Conservation (phyloP, 2,113 vertebrate genomes). For the Tetrax tetrax region DNA sequence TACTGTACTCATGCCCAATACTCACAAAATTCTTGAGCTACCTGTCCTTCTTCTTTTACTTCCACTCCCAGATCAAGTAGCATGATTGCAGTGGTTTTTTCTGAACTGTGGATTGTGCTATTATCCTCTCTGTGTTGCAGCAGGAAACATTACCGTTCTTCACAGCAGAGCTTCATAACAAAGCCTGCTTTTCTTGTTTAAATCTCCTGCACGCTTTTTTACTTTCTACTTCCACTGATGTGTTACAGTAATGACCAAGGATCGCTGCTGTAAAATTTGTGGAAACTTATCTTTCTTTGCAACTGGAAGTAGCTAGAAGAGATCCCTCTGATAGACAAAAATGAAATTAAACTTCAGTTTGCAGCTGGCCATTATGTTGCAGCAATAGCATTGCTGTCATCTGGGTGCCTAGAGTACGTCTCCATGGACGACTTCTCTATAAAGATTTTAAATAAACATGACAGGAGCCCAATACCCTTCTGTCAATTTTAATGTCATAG, state of each 20-base stretch:
- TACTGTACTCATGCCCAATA: background rate
- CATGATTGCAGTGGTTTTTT: background rate
- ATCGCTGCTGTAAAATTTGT: background rate
- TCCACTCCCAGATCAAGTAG: background rate
- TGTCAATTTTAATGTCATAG: conserved; percentile 62
- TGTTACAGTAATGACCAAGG: background rate
- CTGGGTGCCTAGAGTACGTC: background rate
- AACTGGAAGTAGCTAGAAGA: background rate
- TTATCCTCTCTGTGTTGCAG: background rate
- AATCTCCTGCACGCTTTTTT: background rate
- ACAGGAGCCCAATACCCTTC: conserved; percentile 51
- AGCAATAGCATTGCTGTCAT: conserved; percentile 49
- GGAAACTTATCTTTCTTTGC: background rate
- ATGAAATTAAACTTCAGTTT: conserved; percentile 50
- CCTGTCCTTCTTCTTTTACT: background rate
- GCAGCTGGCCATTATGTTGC: conserved; percentile 42
- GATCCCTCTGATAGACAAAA: conserved; percentile 31
- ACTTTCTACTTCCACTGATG: background rate
- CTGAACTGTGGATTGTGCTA: background rate
- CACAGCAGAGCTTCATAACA: background rate
- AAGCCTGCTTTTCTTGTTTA: background rate
- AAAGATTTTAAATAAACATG: conserved; percentile 62
- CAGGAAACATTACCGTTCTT: background rate
- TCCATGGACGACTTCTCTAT: background rate
- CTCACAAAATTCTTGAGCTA: background rate